Evolutionary conservation across 2,888 invertebrate species (phyloP), one percentile per base, ranked within the genome.

Genomic region (Eupithecia subumbrata): DNA sequence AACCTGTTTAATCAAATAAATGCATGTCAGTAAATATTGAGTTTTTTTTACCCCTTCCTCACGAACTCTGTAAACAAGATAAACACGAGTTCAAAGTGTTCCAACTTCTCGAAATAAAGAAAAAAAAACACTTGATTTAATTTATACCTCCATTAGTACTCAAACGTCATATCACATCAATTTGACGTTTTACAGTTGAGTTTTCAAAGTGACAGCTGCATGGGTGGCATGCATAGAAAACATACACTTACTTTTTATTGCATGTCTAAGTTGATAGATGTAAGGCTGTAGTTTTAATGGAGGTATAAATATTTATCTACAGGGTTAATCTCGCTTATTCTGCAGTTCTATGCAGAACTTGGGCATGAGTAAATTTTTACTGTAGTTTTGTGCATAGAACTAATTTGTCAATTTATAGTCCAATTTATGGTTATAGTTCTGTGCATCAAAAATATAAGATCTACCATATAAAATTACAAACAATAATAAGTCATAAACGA

Each of bases 171-270:
- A 76, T 72, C 72, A 64, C 71, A 77, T 78, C 77, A 76, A 43
- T 18, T 77, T 86, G 85, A 86, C 83, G 81, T 81, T 76, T 77
- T 69, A 56, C 81, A 83, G 81, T 82, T 84, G 85, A 87, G 83
- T 76, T 87, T 86, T 86, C 87, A 87, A 84, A 84, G 76, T 87
- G 84, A 85, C 85, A 81, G 77, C 83, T 48, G 45, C 81, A 76
- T 88, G 87, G 87, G 88, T 87, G 88, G 88, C 79, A 84, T 83
- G 70, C 72, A 63, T 67, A 76, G 74, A 72, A 71, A 74, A 75
- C 68, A 74, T 69, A 69, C 73, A 16, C 16, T 76, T 82, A 56
- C 69, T 80, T 81, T 78, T 80, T 79, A 73, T 79, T 69, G 64
- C 64, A 71, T 67, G 73, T 63, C 40, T 72, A 64, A 48, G 74